phyloP scores from a whole-genome alignment of 2,113 vertebrate genomes.

The Caretta caretta region DNA sequence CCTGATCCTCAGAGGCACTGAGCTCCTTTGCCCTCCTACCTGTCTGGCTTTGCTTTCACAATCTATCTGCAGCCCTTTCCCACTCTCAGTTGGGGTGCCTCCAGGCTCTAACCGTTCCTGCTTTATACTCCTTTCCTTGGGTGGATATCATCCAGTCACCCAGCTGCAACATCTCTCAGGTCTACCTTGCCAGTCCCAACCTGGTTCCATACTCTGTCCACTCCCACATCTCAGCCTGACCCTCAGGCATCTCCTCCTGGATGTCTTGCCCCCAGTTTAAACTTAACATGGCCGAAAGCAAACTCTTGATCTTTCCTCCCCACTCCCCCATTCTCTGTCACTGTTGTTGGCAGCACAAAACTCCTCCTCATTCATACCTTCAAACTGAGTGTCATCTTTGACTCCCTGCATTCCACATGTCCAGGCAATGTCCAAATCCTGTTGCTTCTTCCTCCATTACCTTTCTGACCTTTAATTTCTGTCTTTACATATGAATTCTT shows the following conservation, averaged over 20 bases:
- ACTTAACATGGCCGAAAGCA: not conserved
- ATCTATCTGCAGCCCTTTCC: not conserved
- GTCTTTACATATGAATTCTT: rapidly evolving
- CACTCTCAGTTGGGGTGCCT: not conserved
- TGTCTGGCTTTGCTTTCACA: not conserved
- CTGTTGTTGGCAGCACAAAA: not conserved
- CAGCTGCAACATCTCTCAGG: not conserved
- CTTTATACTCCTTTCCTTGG: not conserved
- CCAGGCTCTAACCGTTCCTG: not conserved
- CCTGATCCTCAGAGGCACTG: not conserved
- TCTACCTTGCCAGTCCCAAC: not conserved
- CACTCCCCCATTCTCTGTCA: not conserved
- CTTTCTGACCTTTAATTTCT: not conserved
- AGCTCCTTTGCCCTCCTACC: not conserved
- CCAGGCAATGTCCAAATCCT: not conserved
- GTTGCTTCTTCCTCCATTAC: rapidly evolving
- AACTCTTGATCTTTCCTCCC: not conserved
- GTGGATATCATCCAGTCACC: not conserved
- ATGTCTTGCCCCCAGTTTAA: not conserved
- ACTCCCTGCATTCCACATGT: not conserved
- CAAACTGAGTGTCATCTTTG: not conserved
- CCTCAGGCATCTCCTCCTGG: not conserved
- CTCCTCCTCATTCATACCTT: not conserved
- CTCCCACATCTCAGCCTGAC: not conserved
- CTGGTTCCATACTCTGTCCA: not conserved